Base-by-base conservation (phyloP, 2,113 vertebrate species). In the Nycticryphes semicollaris region DNA sequence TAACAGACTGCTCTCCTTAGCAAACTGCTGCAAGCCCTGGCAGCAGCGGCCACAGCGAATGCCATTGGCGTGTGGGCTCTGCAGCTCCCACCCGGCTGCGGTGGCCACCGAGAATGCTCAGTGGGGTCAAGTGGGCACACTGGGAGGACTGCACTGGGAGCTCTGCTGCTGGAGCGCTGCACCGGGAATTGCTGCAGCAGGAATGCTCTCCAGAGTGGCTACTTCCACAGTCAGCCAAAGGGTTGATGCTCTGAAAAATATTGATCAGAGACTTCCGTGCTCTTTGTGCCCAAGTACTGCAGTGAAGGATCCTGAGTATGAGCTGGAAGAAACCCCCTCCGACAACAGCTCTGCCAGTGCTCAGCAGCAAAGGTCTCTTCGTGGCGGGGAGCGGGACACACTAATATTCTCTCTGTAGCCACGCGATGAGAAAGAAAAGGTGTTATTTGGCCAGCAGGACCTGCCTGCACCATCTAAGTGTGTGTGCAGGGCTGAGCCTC, bases 341-440 rank as follows among this genome's bases (percentile, higher is more conserved):
- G 73, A 62, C 17, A 14, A 89, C 45, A 75, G 80, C 2, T 20
- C 31, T 25, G 43, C 83, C 80, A 91, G 28, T 2, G 63, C 94
- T 95, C 87, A 69, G 23, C 47, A 93, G 83, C 91, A 69, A 92
- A 89, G 84, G 85, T 20, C 69, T 84, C 84, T 78, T 91, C 54
- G 31, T 37, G 41, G 51, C 3, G 4, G 21, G 12, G 6, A 22
- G 19, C 1, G 4, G 50, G 39, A 9, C 33, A 16, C 19, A 12
- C 10, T 14, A 18, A 22, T 12, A n/a, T 7, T 21, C n/a, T 9
- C 27, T 25, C 73, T 60, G 10, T 83, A 37, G 41, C 41, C 41
- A 7, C 2, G 5, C 4, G 21, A 10, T 4, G 39, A 76, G 82
- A 50, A 19, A 33, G 33, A 30, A 13, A 31, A 33, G 45, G 8